A percentile compares a stretch with the other conserved stretches of the same genome.
These are phyloP conservation scores for Clarias macrocephalus DNA, from an alignment of 2,113 vertebrate species.

Conservation along the genomic window DNA sequence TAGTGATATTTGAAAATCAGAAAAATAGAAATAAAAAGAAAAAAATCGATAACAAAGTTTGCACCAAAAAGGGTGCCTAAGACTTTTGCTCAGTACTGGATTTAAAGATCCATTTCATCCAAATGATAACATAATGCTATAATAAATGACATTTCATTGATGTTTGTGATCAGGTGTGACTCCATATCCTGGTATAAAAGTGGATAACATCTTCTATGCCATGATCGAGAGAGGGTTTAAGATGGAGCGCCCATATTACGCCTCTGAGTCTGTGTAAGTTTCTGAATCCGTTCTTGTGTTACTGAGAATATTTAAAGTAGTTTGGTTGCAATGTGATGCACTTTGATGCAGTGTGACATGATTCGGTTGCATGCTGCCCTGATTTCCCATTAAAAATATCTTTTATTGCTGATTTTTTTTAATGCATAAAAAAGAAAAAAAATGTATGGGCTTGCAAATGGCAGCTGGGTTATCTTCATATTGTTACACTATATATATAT, in stretches of 20 bases:
- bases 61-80: too few species aligned
- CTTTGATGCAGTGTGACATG: neutral
- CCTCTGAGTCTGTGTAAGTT: constrained; percentile 83
- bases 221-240: constrained; percentile 90
- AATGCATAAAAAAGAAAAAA: too few species aligned
- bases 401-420: neutral
- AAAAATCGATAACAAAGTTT: too few species aligned
- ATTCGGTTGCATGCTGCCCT: neutral
- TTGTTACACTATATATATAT: constrained; percentile 4
- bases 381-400: neutral
- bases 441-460: neutral
- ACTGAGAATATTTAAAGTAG: neutral
- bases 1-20: too few species aligned
- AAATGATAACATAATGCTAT: neutral
- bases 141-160: neutral
- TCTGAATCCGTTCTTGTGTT: neutral
- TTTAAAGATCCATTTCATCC: neutral
- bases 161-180: constrained; percentile 79
- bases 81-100: too few species aligned
- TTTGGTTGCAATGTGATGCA: neutral
- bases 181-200: constrained; percentile 92
- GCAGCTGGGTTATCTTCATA: neutral
- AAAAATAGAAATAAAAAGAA: too few species aligned
- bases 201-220: constrained; percentile 86
- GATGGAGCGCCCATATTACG: constrained; percentile 93